These are phyloP conservation scores for Apocheima hispidaria DNA, from an alignment of 2,888 invertebrate species.

Conservation along the genomic window DNA sequence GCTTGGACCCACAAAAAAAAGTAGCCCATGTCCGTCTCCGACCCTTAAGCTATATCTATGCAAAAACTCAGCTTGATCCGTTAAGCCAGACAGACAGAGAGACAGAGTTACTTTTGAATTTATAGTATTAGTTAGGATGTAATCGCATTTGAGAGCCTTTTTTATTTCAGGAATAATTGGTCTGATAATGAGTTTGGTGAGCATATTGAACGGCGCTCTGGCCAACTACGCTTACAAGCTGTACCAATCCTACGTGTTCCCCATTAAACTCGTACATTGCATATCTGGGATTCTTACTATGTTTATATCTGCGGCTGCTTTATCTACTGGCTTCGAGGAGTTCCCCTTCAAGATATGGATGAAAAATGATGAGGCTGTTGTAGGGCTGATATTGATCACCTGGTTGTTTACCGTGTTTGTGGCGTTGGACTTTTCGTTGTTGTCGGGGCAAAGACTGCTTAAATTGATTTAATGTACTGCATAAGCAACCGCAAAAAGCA, in stretches of 20 bases:
- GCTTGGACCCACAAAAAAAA: too few relatives aligned
- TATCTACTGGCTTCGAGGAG: conserved; percentile 54
- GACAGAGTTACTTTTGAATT: too few relatives aligned
- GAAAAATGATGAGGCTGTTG: conserved; percentile 43
- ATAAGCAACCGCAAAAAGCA: too few relatives aligned
- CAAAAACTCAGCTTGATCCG: too few relatives aligned
- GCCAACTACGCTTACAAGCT: conserved; percentile 48
- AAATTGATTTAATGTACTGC: conserved; percentile 17
- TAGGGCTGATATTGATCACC: conserved; percentile 38
- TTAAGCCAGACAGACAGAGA: too few relatives aligned
- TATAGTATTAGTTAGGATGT: too few relatives aligned
- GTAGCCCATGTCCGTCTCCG: too few relatives aligned
- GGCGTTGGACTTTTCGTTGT: conserved; percentile 54
- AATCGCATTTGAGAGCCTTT: too few relatives aligned
- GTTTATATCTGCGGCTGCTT: conserved; percentile 52
- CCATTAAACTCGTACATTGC: conserved; percentile 53
- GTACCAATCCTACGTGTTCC: conserved; percentile 35
- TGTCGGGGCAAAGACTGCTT: conserved; percentile 41
- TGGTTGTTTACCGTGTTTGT: conserved; percentile 54
- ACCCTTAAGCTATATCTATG: too few relatives aligned
- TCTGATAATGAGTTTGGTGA: conserved; percentile 48
- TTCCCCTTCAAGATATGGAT: conserved; percentile 53
- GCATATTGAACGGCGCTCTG: conserved; percentile 52
- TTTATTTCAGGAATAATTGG: conserved; percentile 57
- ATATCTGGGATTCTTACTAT: conserved; percentile 53